Percentiles rank a stretch among this genome's conserved stretches.
Conservation (phyloP, 1,140 invertebrate genomes). For the Tenebrio molitor region DNA sequence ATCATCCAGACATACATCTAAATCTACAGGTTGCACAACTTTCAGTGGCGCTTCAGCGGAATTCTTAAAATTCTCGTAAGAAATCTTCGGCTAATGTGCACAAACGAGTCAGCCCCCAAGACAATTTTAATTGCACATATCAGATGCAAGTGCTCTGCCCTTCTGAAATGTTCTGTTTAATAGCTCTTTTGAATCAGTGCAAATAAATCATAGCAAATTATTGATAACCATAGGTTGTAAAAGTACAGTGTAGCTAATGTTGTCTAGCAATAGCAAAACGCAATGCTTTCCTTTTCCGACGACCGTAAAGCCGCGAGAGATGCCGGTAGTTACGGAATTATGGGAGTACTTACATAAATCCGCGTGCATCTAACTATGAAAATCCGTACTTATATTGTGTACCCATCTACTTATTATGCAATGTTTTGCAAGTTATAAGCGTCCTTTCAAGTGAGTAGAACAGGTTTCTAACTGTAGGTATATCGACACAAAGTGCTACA, state of each 20-base stretch:
- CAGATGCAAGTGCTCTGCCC: no score
- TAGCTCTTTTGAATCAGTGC: background rate
- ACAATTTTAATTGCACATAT: no score
- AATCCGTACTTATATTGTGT: slow-evolving; percentile 12
- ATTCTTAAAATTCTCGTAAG: no score
- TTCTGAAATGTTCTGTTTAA: no score
- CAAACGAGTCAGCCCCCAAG: no score
- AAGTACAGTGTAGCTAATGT: no score
- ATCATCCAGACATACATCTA: background rate
- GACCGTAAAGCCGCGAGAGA: background rate
- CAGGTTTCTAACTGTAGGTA: slow-evolving; percentile 1
- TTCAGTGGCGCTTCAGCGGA: no score
- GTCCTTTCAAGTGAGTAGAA: background rate
- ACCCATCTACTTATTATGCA: slow-evolving; percentile 4
- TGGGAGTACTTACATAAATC: slow-evolving; percentile 2
- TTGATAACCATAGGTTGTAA: background rate
- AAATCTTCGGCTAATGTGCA: no score
- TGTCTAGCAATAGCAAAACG: no score
- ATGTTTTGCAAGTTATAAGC: slow-evolving; percentile 1
- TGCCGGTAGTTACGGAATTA: slow-evolving; percentile 11
- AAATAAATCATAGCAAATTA: background rate
- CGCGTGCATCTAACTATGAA: background rate
- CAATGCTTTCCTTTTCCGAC: background rate
- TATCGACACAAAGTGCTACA: background rate
- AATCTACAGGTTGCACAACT: no score